Evolutionary conservation across 2,888 invertebrate genomes (phyloP).

Genomic region (Callyntrura sp.): DNA sequence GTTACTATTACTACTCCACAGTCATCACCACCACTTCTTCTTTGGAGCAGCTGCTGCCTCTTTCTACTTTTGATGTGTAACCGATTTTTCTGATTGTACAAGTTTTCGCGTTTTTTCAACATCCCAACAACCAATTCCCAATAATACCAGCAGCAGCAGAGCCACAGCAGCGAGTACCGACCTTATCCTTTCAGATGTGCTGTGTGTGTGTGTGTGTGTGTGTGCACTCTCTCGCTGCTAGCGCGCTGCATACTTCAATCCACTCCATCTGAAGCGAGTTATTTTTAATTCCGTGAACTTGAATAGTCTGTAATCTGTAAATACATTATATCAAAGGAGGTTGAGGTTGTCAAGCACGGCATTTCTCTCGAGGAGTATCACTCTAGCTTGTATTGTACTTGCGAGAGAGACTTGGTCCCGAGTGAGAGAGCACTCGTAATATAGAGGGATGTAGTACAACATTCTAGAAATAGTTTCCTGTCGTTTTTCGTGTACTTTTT

Average conservation of each 20-base stretch:
- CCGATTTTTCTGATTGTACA: slow-evolving; percentile 53
- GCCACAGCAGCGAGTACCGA: slow-evolving; percentile 19
- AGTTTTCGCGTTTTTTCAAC: neutral
- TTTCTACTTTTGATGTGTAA: slow-evolving; percentile 26
- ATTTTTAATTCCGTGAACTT: slow-evolving; percentile 78
- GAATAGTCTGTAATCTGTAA: slow-evolving; percentile 30
- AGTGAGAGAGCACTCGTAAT: neutral
- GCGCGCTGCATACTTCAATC: slow-evolving; percentile 4
- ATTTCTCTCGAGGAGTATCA: neutral
- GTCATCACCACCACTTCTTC: neutral
- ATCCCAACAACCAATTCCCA: slow-evolving; percentile 15
- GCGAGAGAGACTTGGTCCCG: neutral
- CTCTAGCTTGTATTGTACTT: too few relatives aligned
- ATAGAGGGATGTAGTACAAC: too few relatives aligned
- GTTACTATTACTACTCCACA: too few relatives aligned
- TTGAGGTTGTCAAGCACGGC: slow-evolving; percentile 67
- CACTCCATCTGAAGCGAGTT: slow-evolving; percentile 64
- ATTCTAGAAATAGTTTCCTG: slow-evolving; percentile 38
- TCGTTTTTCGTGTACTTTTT: slow-evolving; percentile 29
- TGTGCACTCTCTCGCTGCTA: neutral
- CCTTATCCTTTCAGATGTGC: slow-evolving; percentile 61
- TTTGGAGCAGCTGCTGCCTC: slow-evolving; percentile 45
- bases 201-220: too few relatives aligned
- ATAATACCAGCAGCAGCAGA: neutral
- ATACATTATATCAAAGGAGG: slow-evolving; percentile 62